Percentiles rank a stretch among this genome's conserved stretches.
These are phyloP conservation scores for Acrocera orbiculus DNA, from an alignment of 2,888 invertebrate species.

Conservation along the genomic window DNA sequence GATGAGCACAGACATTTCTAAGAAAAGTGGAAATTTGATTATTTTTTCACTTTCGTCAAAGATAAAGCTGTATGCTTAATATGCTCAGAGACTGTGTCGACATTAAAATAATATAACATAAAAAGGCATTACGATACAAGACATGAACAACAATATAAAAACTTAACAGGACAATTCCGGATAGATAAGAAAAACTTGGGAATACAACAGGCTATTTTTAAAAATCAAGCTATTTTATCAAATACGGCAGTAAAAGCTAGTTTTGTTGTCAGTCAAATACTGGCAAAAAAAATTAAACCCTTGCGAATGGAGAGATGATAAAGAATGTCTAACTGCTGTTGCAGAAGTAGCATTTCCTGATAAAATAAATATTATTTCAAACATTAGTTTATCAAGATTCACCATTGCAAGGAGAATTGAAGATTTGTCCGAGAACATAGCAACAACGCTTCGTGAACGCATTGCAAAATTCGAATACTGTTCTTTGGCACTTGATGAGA, in stretches of 20 bases:
- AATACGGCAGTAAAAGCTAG: constrained; percentile 2
- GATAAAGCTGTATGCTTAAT: neutral
- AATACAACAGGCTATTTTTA: no score
- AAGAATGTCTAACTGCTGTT: no score
- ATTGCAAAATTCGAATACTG: constrained; percentile 6
- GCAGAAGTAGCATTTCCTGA: no score
- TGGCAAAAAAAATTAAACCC: no score
- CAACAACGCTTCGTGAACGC: constrained; percentile 5
- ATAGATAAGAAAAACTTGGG: no score
- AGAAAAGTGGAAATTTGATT: constrained; percentile 1
- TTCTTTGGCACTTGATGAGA: constrained; percentile 4
- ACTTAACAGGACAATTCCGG: no score
- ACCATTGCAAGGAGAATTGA: constrained; percentile 2
- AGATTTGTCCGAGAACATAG: constrained; percentile 4
- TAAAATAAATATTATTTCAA: no score
- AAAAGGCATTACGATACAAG: constrained; percentile 1
- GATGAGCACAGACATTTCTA: constrained; percentile 2
- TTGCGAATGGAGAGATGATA: no score
- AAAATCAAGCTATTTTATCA: no score
- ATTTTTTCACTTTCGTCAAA: neutral
- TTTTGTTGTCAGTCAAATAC: neutral
- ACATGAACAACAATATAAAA: constrained; percentile 1
- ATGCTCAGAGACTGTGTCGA: neutral
- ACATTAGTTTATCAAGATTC: neutral
- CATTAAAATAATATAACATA: neutral